Percentiles rank a stretch among this genome's conserved stretches.
Evolutionary conservation across 2,797 vertebrate genomes (phyloP).

Genomic region (Silurus aristotelis): DNA sequence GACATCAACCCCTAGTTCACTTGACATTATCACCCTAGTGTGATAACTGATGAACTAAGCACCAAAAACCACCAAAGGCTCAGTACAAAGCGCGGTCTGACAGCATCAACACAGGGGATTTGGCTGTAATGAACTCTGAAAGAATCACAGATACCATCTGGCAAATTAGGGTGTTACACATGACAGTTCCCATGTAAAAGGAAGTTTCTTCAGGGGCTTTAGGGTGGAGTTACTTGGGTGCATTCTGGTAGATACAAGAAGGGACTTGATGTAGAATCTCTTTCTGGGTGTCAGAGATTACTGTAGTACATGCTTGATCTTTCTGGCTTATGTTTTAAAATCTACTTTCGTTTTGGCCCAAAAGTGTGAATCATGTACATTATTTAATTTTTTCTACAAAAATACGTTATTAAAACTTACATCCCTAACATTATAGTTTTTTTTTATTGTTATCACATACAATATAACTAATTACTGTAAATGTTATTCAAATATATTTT

Average conservation of each 20-base stretch:
- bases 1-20: conserved; percentile 31
- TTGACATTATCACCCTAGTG: conserved; percentile 16
- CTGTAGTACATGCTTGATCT: conserved; percentile 5
- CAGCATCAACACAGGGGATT: conserved; percentile 6
- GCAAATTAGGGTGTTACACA: conserved; percentile 5
- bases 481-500: neutral
- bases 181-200: conserved; percentile 18
- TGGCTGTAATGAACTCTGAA: conserved; percentile 8
- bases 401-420: neutral
- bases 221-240: neutral
- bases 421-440: no score
- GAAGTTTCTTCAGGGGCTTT: neutral
- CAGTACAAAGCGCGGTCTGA: neutral
- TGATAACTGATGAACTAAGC: conserved; percentile 16
- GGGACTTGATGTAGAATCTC: neutral
- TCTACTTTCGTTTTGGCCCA: neutral
- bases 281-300: conserved; percentile 8
- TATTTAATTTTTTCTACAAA: neutral
- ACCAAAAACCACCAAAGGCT: conserved; percentile 9
- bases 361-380: neutral
- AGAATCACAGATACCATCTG: conserved; percentile 20
- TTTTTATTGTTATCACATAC: no score
- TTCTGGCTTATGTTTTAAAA: neutral
- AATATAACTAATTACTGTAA: neutral
- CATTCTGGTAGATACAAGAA: conserved; percentile 7